phyloP scores from a whole-genome alignment of 2,888 invertebrate species.

The Amaurobius ferox region DNA sequence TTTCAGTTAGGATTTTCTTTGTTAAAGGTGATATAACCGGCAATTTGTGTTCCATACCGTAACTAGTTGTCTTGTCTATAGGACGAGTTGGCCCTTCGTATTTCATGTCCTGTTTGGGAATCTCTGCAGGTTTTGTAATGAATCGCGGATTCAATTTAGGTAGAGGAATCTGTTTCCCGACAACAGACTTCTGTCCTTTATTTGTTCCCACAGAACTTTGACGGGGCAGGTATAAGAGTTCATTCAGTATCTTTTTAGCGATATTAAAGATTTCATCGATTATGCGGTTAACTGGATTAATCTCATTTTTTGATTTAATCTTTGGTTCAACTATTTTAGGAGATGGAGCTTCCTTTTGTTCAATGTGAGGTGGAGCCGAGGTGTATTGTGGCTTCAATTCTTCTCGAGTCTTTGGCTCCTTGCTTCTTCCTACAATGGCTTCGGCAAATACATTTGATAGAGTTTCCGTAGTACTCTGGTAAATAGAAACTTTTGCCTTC shows the following conservation, averaged over 20 bases:
- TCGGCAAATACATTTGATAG: constrained; percentile 27
- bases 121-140: constrained; percentile 4
- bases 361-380: neutral
- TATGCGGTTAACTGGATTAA: neutral
- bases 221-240: neutral
- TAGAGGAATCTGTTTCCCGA: neutral
- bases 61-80: too few relatives aligned
- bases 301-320: neutral
- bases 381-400: too few relatives aligned
- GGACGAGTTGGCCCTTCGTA: too few relatives aligned
- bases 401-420: neutral
- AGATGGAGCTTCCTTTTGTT: too few relatives aligned
- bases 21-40: too few relatives aligned
- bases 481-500: constrained; percentile 42
- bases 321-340: too few relatives aligned
- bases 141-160: constrained; percentile 5
- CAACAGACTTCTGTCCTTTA: neutral
- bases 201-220: neutral
- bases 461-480: neutral
- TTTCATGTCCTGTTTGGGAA: neutral
- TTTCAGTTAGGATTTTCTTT: too few relatives aligned
- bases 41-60: too few relatives aligned
- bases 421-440: constrained; percentile 27
- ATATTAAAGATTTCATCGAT: constrained; percentile 40
- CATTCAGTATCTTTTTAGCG: constrained; percentile 32